Percentiles rank a stretch among this genome's conserved stretches.
Evolutionary conservation across 2,888 invertebrate genomes (phyloP).

Genomic region (Exephanes ischioxanthus): DNA sequence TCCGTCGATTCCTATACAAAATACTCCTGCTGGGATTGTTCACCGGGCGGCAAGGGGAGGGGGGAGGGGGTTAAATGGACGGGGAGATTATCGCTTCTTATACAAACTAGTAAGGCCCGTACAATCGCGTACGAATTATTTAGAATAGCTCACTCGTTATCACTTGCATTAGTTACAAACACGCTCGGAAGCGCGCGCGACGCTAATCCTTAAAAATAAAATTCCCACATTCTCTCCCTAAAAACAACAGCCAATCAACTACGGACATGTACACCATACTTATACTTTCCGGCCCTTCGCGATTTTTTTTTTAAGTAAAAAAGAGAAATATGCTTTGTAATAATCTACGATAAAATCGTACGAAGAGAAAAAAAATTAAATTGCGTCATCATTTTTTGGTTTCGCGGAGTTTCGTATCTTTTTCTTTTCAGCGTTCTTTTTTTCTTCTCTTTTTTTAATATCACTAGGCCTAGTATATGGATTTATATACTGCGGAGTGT

Average conservation of each 20-base stretch:
- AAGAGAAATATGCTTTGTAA: constrained; percentile 29
- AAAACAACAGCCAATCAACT: constrained; percentile 34
- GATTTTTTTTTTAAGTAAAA: constrained; percentile 14
- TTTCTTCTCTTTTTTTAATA: neutral
- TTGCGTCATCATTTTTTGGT: constrained; percentile 30
- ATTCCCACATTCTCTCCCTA: constrained; percentile 43
- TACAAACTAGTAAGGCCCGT: constrained; percentile 82
- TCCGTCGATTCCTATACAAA: constrained; percentile 33
- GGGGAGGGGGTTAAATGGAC: neutral
- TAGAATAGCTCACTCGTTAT: constrained; percentile 76
- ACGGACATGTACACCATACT: constrained; percentile 29
- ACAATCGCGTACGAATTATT: constrained; percentile 73
- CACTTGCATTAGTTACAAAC: constrained; percentile 63
- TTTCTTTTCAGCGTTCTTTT: constrained; percentile 10
- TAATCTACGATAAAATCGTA: constrained; percentile 74
- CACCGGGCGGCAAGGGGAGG: neutral
- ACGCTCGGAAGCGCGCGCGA: neutral
- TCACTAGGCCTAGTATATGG: neutral
- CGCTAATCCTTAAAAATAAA: constrained; percentile 58
- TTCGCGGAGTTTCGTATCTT: constrained; percentile 22
- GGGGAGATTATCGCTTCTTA: constrained; percentile 44
- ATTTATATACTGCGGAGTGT: neutral
- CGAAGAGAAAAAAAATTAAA: constrained; percentile 63
- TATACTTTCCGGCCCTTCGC: constrained; percentile 6
- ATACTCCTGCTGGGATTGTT: constrained; percentile 27